phyloP scores from a whole-genome alignment of 2,113 vertebrate genomes.

The Grantiella picta region DNA sequence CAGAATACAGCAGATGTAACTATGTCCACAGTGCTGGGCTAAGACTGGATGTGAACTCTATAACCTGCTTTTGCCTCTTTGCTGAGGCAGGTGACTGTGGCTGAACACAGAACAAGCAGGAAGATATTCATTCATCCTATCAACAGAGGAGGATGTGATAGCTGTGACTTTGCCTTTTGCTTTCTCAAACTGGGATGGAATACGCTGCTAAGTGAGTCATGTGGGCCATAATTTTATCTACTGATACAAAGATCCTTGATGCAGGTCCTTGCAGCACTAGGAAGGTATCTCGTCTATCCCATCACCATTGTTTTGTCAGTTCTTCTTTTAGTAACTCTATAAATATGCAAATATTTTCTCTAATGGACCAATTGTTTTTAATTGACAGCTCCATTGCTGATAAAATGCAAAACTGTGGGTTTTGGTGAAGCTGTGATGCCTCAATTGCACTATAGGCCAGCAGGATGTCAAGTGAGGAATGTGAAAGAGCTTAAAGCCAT shows the following conservation, averaged over 20 bases:
- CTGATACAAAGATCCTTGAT: neutral
- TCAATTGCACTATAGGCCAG: neutral
- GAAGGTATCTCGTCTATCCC: neutral
- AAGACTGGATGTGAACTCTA: neutral
- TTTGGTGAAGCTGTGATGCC: neutral
- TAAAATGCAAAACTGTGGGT: neutral
- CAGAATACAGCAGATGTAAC: neutral
- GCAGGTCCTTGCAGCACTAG: neutral
- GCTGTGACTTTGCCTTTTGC: neutral
- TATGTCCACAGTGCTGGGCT: neutral
- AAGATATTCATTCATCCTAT: neutral
- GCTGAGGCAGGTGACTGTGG: neutral
- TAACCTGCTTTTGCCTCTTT: neutral
- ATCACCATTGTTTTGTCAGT: neutral
- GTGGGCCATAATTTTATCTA: neutral
- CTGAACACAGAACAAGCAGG: neutral
- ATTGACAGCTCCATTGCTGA: neutral
- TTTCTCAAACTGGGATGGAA: neutral
- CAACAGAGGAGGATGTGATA: neutral
- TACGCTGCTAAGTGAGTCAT: neutral
- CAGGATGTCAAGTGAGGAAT: neutral
- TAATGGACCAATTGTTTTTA: neutral
- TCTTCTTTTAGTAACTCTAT: neutral
- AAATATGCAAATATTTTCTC: neutral
- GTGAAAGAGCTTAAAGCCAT: neutral